Base-by-base conservation (phyloP, 2,888 invertebrate species). In the Aproaerema taeniolella region DNA sequence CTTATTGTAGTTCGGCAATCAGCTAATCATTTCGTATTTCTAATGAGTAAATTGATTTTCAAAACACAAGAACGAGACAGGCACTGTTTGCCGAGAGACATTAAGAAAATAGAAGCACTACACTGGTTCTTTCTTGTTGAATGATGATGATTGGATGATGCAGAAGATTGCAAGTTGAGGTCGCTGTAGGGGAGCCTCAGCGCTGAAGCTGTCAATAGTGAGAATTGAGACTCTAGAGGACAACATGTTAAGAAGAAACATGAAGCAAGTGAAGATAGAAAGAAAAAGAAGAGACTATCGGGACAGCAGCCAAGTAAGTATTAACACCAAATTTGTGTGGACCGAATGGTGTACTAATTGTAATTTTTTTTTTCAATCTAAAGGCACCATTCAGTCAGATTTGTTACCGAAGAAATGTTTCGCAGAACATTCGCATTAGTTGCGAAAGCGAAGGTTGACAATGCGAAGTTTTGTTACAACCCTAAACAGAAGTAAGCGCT, bases 131-230 rank as follows among this genome's bases (percentile, higher is more conserved):
- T 43, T 36, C 31, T 25, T 38, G 29, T 30, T 28, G 43, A 43
- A 36, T 39, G 43, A 39, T 43, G 43, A 43, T 32, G 43, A 32
- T 39, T 43, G 39, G 15, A 39, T 43, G 43, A 43, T 39, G 36
- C 43, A 43, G 43, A 43, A 39, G 25, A 17, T 42, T 37, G 29
- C 38, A 14, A 28, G 34, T 38, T 26, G 42, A 38, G 8, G 37
- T 10, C 2, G 42, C 38, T 7, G 41, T 32, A 37, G 37, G 13
- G n/a, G n/a, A 32, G 32, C 42, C 29, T 17, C n/a, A 9, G 13
- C 40, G 7, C n/a, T n/a, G n/a, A n/a, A n/a, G n/a, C n/a, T n/a
- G n/a, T n/a, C n/a, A n/a, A n/a, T n/a, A n/a, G n/a, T n/a, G n/a
- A n/a, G n/a, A n/a, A n/a, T n/a, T n/a, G n/a, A n/a, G n/a, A n/a